Conservation (phyloP, 2,113 vertebrate genomes). For the Trogon surrucura region DNA sequence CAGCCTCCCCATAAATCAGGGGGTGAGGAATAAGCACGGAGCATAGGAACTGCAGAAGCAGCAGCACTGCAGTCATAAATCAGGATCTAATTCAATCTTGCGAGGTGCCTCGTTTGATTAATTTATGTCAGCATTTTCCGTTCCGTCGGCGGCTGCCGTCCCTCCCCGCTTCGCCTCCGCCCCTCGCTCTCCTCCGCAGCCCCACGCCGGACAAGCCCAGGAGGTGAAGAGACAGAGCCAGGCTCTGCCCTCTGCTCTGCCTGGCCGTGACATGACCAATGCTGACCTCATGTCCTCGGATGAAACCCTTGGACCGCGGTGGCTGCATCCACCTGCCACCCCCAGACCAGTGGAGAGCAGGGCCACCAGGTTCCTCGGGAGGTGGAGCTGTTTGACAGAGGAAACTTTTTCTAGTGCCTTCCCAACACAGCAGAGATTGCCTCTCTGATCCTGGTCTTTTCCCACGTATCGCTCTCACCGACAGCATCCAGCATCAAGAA, state of each 20-base stretch:
- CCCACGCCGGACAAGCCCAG: neutral
- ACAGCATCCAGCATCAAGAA: neutral
- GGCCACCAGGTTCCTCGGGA: neutral
- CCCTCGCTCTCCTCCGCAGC: neutral
- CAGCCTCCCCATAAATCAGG: slow-evolving; percentile 74
- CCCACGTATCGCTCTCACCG: neutral
- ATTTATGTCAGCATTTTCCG: slow-evolving; percentile 77
- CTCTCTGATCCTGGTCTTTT: neutral
- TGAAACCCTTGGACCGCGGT: neutral
- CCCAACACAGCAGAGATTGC: neutral
- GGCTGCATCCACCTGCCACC: neutral
- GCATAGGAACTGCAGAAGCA: slow-evolving; percentile 54
- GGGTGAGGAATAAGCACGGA: slow-evolving; percentile 41
- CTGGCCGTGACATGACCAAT: accelerated
- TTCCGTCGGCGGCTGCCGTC: slow-evolving; percentile 14
- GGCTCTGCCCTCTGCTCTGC: neutral
- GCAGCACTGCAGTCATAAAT: slow-evolving; percentile 75
- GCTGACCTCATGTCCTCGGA: neutral
- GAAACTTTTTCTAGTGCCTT: neutral
- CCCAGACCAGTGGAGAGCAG: neutral
- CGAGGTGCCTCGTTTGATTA: slow-evolving; percentile 78
- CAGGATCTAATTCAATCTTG: slow-evolving; percentile 82
- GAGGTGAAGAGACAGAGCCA: neutral
- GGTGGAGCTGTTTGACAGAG: neutral
- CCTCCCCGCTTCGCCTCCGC: slow-evolving; percentile 27